phyloP scores from a whole-genome alignment of 2,888 invertebrate species.

The Amorpha juglandis region DNA sequence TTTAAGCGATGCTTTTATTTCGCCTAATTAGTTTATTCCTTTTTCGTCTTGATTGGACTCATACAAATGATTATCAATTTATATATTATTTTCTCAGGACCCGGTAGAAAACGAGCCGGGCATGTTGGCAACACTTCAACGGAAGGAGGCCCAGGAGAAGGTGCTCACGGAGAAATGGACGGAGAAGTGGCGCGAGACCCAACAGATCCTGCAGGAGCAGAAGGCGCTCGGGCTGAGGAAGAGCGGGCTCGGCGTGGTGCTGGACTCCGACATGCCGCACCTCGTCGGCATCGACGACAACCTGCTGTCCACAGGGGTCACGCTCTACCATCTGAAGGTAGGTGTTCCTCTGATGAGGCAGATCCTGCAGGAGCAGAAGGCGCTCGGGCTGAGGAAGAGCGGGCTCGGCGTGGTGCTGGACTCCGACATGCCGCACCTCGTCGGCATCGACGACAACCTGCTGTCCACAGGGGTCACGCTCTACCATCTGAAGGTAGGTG shows the following conservation, averaged over 20 bases:
- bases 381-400: slow-evolving; percentile 93
- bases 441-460: slow-evolving; percentile 95
- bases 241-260: slow-evolving; percentile 93
- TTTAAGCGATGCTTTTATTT: too few relatives aligned
- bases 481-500: slow-evolving; percentile 91
- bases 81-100: slow-evolving; percentile 58
- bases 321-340: slow-evolving; percentile 94
- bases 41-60: too few relatives aligned
- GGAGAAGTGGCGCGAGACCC: slow-evolving; percentile 96
- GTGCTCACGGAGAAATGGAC: slow-evolving; percentile 96
- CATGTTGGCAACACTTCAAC: slow-evolving; percentile 92
- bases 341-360: slow-evolving; percentile 69
- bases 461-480: slow-evolving; percentile 95
- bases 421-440: slow-evolving; percentile 95
- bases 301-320: slow-evolving; percentile 94
- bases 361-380: slow-evolving; percentile 94
- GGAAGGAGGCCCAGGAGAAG: slow-evolving; percentile 95
- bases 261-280: slow-evolving; percentile 96
- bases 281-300: slow-evolving; percentile 96
- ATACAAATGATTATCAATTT: too few relatives aligned
- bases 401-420: slow-evolving; percentile 95
- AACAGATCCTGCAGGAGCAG: slow-evolving; percentile 94
- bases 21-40: too few relatives aligned
- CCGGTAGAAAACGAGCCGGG: slow-evolving; percentile 84
- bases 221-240: slow-evolving; percentile 93